Base-by-base conservation (phyloP, 2,113 vertebrate genomes). In the Polypterus senegalus region DNA sequence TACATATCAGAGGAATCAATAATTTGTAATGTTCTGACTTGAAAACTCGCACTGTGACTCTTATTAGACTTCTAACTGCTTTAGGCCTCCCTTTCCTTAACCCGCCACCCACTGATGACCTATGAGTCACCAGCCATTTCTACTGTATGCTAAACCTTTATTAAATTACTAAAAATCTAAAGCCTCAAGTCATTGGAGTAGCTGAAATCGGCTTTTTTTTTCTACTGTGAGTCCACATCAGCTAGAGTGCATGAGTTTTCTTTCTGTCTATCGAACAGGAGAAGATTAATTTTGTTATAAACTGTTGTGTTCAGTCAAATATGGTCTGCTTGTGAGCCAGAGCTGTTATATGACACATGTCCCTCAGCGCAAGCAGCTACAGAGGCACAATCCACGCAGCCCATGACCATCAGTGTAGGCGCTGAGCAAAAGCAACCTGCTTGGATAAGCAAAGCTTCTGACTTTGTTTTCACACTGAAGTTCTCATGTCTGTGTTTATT, bases 21-120 rank as follows among this genome's bases (percentile, higher is more conserved):
- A 82, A 81, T 70, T 83, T 77, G 79, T 81, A 78, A 82, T 81
- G 74, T 74, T 85, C 73, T 82, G 75, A 81, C 81, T 76, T 76
- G 76, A 74, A 83, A 87, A 83, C 74, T 77, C 79, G 76, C 77
- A 81, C 75, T 45, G 57, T 76, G 73, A 75, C 76, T 86, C 85
- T 90, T 82, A 90, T 89, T 91, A 89, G 86, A 83, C 77, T 75
- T 72, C 81, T 87, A 80, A 87, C 75, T 73, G 86, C 89, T 86
- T 66, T 71, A 87, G 88, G 86, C 86, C 86, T 87, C 87, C 80
- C 75, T 78, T 87, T 90, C 82, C 87, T 76, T 92, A 86, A 93
- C 89, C 89, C 89, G 83, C 88, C 89, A 87, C 89, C 89, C 87
- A 91, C 88, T 74, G 77, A 80, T 92, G 91, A 92, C 91, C 91